phyloP scores from a whole-genome alignment of 64 coral and sea anemone species.

The Orbicella faveolata region DNA sequence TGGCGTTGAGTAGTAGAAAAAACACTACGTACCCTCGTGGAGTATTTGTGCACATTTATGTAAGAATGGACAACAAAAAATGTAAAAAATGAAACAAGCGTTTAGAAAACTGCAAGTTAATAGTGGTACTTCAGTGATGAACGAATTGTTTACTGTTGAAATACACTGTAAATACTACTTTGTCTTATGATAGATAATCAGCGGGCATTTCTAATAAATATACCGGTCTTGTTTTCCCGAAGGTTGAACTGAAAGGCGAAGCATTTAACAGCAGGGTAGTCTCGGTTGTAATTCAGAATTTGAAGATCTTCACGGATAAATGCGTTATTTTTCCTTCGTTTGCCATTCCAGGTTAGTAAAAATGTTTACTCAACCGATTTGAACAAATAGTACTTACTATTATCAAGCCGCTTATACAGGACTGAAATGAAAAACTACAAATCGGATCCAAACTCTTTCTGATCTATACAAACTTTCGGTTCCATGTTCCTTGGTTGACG shows the following conservation, averaged over 20 bases:
- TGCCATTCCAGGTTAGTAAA: slow-evolving; percentile 9
- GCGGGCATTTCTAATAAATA: too few species aligned
- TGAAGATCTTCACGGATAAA: neutral
- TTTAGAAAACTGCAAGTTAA: neutral
- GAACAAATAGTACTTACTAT: neutral
- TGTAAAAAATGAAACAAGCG: too few species aligned
- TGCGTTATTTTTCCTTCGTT: neutral
- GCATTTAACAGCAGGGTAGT: neutral
- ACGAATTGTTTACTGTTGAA: neutral
- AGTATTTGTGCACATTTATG: too few species aligned
- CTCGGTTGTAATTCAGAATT: neutral
- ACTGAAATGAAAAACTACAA: too few species aligned
- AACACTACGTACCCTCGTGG: too few species aligned
- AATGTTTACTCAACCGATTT: neutral
- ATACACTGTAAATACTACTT: too few species aligned
- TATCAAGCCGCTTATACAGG: neutral
- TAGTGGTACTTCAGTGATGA: neutral
- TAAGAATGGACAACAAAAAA: neutral
- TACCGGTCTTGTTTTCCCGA: neutral
- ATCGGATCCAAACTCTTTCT: too few species aligned
- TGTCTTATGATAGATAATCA: too few species aligned
- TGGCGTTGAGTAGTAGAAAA: too few species aligned
- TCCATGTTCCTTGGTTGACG: too few species aligned
- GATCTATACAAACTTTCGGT: too few species aligned
- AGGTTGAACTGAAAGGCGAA: neutral